Percentiles rank a stretch among this genome's conserved stretches.
Evolutionary conservation across 1,140 invertebrate species (phyloP).

Genomic region (Camponotus floridanus): DNA sequence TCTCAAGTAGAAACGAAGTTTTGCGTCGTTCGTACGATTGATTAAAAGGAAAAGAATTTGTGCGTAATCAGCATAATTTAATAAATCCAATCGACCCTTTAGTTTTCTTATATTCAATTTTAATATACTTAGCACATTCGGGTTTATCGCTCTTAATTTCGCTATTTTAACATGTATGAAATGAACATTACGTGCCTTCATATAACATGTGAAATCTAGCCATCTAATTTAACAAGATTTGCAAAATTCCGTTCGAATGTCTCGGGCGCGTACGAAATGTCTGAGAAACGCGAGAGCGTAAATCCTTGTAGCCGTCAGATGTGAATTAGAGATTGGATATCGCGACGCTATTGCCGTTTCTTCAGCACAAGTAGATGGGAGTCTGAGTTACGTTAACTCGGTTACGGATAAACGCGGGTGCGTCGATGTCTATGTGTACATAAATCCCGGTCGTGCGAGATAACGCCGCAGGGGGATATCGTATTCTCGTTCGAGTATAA

Average conservation of each 20-base stretch:
- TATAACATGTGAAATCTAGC: neutral
- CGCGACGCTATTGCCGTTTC: constrained; percentile 55
- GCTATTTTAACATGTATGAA: neutral
- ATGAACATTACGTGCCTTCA: neutral
- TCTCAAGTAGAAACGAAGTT: constrained; percentile 10
- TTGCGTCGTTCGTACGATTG: neutral
- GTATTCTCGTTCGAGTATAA: constrained; percentile 53
- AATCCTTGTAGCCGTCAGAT: constrained; percentile 46
- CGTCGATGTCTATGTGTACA: constrained; percentile 18
- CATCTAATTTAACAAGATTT: constrained; percentile 20
- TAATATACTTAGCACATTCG: neutral
- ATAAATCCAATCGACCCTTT: neutral
- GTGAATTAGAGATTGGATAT: constrained; percentile 60
- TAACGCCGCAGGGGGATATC: constrained; percentile 61
- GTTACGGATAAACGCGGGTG: constrained; percentile 54
- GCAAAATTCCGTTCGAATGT: constrained; percentile 17
- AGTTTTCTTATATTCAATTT: constrained; percentile 1
- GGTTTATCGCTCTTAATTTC: constrained; percentile 11
- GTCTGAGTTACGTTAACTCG: constrained; percentile 48
- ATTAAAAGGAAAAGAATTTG: constrained; percentile 11
- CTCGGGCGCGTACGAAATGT: neutral
- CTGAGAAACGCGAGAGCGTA: constrained; percentile 38
- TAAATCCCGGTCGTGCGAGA: constrained; percentile 49
- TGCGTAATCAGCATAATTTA: constrained; percentile 37
- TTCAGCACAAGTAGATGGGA: constrained; percentile 52